Conservation (phyloP, 37 sponge, comb jelly and placozoan genomes). For the Eunapius fragilis region DNA sequence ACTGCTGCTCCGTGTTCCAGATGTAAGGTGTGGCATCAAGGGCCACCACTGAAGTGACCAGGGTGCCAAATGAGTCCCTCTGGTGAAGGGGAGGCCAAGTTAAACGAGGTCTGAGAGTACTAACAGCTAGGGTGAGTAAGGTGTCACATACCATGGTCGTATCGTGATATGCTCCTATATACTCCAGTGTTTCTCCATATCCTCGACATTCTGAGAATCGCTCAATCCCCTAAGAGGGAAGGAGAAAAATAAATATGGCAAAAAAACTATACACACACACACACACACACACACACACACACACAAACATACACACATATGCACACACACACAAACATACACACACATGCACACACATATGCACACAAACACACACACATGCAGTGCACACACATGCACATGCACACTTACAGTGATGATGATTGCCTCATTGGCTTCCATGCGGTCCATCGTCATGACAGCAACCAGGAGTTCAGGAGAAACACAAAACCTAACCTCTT, state of each 20-base stretch:
- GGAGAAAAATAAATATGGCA: not conserved
- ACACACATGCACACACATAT: not conserved
- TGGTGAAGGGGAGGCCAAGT: slow-evolving; percentile 9
- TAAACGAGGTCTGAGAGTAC: no score
- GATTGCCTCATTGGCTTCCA: slow-evolving; percentile 80
- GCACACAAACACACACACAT: not conserved
- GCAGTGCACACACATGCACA: not conserved
- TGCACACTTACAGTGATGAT: slow-evolving; percentile 57
- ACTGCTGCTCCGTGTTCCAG: slow-evolving; percentile 37
- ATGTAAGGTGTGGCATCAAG: slow-evolving; percentile 46
- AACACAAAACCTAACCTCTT: slow-evolving; percentile 61
- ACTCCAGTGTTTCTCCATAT: slow-evolving; percentile 34
- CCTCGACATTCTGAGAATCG: slow-evolving; percentile 62
- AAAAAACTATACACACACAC: not conserved
- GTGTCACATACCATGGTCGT: slow-evolving; percentile 37
- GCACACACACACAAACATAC: not conserved
- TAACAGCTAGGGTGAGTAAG: no score
- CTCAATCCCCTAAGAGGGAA: slow-evolving; percentile 58
- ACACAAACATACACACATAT: not conserved
- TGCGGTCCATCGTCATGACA: slow-evolving; percentile 54
- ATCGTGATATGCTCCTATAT: slow-evolving; percentile 54
- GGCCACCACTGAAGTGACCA: slow-evolving; percentile 63
- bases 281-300: slow-evolving; percentile 1
- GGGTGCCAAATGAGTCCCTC: slow-evolving; percentile 71
- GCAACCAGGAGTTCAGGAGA: slow-evolving; percentile 80